Evolutionary conservation across 2,888 invertebrate genomes (phyloP), one percentile per base, ranked within the genome.

Genomic region (Apamea epomidion): DNA sequence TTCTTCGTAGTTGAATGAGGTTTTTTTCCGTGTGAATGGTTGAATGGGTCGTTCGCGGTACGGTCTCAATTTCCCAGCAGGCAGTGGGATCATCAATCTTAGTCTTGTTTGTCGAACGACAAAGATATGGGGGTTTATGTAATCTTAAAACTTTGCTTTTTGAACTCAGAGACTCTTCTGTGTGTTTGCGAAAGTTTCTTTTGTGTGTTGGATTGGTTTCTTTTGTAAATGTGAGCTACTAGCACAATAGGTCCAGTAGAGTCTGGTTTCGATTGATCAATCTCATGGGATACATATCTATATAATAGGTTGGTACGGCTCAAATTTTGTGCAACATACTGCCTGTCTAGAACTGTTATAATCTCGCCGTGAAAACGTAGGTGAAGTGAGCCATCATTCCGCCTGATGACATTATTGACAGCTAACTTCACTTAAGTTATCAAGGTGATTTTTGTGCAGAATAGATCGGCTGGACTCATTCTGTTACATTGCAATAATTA

Each of bases 81-180:
- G 88, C 89, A 82, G 82, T 60, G 70, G 29, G 78, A 83, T 90
- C 96, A 96, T 96, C 93, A 95, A 96, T 96, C 96, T 94, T 77
- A 83, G 87, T 89, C 94, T 95, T 94, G 94, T 96, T 95, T 94
- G 92, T 88, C 87, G 92, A 94, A 95, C 94, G 93, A 93, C 93
- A 91, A 91, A 89, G 89, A 92, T 88, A 91, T 91, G 88, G 91
- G 91, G 91, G 90, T 92, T 88, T 87, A 85, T 88, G 91, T 90
- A 91, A 89, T 90, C 87, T 90, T 90, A 83, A 89, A 86, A 85
- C 76, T 86, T 80, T n/a, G 83, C 76, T 82, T 74, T 87, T 88
- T 85, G 62, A 58, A 74, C 72, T 65, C 45, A 42, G 48, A 45
- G 68, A 51, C 67, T 45, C 72, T 76, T 80, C 72, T 84, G 76